Base-by-base conservation (phyloP, 2,113 vertebrate genomes). In the Lepus americanus region DNA sequence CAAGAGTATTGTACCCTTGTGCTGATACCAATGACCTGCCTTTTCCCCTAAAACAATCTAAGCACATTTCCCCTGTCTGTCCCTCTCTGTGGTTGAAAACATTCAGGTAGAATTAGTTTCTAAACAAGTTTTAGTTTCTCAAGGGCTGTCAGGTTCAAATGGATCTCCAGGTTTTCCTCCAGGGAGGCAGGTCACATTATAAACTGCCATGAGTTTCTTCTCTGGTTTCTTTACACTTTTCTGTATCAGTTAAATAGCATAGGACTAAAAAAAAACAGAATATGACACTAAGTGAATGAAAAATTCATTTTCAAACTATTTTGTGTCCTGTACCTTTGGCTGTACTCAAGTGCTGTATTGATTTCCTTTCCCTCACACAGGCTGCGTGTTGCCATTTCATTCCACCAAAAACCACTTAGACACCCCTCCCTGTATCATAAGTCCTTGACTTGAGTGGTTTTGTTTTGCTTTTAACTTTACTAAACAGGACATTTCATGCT, bases 51-150 rank as follows among this genome's bases (percentile, higher is more conserved):
- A 44, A 13, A 10, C 8, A 5, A 63, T 22, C 17, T 36, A 6
- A 49, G 13, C 5, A 3, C 11, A 5, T 23, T 53, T n/a, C 22
- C 23, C 9, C 39, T 77, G 5, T 49, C 78, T 29, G 29, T 74
- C 22, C 31, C 16, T 27, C 1, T 3, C 0, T 53, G 2, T n/a
- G 5, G 5, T 27, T 3, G 23, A 22, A 72, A n/a, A 22, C 14
- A 74, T 23, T 22, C 23, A 31, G 39, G 22, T 8, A 80, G 66
- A 66, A 49, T 29, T 13, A 8, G 11, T 33, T 33, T 55, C 7
- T 5, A 55, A 66, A n/a, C 1, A 39, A 9, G 22, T 33, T 33
- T 33, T 27, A 7, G n/a, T 64, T 64, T 36, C 25, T 61, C 31
- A 16, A 29, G 5, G 3, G 5, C 23, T 87, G 4, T 74, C 29